Evolutionary conservation across 53 echinoderm and acorn worm genomes (phyloP), one percentile per base, ranked within the genome.

Genomic region (Paracentrotus lividus): DNA sequence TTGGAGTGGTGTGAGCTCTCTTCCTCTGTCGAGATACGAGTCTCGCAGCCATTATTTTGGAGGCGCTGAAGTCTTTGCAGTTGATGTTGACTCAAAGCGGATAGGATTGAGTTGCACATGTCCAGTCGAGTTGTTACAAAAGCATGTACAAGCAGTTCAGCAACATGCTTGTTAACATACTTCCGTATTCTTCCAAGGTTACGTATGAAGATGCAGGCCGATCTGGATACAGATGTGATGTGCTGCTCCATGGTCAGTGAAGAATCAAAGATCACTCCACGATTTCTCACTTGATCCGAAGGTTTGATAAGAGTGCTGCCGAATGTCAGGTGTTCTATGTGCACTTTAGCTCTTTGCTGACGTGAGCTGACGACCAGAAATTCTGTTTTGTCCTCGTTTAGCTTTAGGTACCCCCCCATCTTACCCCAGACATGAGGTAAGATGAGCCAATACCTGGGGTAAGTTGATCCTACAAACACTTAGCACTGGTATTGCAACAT

Each of bases 101-200:
- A 8, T 12, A 51, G 51, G 12, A 51, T 51, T 6, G 51, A 51
- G 51, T 51, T 51, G 51, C 51, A 51, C 51, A 51, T 51, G 12
- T 51, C 51, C 51, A 51, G 51, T 51, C 51, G 51, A 8, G 86
- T 38, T 13, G 86, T 86, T 5, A 49, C 86, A 86, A 86, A 86
- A 10, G 86, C 86, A 47, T 86, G 86, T 23, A 49, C 33, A 32
- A 86, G 52, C 3, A 86, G 86, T 56, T 86, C 86, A 29, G 86
- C 86, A 52, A 49, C 86, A 23, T 49, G 21, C 16, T 33, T 4
- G 13, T 24, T 85, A 27, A 43, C 26, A 56, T 86, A 34, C 51
- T 86, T 52, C 51, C 49, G 49, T 49, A 86, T 86, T n/a, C 86
- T 86, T 15, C 86, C 86, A 10, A 86, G 31, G 36, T 86, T 86